Base-by-base conservation (phyloP, 2,113 vertebrate genomes). In the Bubo scandiacus region DNA sequence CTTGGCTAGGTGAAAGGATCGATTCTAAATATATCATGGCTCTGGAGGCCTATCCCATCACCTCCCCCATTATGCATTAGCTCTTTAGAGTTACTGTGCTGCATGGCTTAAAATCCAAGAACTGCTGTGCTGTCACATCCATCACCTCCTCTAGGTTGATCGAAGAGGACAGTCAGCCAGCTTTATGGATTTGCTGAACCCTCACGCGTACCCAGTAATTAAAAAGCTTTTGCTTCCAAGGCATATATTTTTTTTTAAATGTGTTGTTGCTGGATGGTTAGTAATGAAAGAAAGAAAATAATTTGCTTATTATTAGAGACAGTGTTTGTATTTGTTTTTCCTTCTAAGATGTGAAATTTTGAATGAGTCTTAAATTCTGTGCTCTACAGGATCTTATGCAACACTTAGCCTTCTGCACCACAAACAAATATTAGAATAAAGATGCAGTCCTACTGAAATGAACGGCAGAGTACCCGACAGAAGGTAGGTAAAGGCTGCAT, bases 121-220 rank as follows among this genome's bases (percentile, higher is more conserved):
- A 88, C 91, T 83, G 86, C 95, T 71, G 72, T 71, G 93, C 95
- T 65, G 49, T 91, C 75, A 77, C 87, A 68, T 94, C 72, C 89
- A 38, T 97, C 81, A 95, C 73, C 78, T 96, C 94, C 61, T 97
- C 58, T 95, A 85, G 93, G 89, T 54, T 97, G 95, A 98, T 97
- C 58, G 78, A 91, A 88, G 80, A 92, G 72, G 96, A 97, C 95
- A 97, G 92, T 94, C 15, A 30, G 67, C 62, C 59, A 93, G 59
- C 95, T 96, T 96, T 93, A 85, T 97, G 95, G 90, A 90, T 96
- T 97, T 96, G 85, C 90, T 96, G 85, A 93, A 83, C 49, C 81
- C 78, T 92, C 63, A 73, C 7, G 4, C 0, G 0, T 61, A 63
- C 65, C 61, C 52, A 91, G 66, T 96, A 94, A 97, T 97, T 94